Evolutionary conservation across 2,113 vertebrate genomes (phyloP).

Genomic region (Turdus rufiventris): DNA sequence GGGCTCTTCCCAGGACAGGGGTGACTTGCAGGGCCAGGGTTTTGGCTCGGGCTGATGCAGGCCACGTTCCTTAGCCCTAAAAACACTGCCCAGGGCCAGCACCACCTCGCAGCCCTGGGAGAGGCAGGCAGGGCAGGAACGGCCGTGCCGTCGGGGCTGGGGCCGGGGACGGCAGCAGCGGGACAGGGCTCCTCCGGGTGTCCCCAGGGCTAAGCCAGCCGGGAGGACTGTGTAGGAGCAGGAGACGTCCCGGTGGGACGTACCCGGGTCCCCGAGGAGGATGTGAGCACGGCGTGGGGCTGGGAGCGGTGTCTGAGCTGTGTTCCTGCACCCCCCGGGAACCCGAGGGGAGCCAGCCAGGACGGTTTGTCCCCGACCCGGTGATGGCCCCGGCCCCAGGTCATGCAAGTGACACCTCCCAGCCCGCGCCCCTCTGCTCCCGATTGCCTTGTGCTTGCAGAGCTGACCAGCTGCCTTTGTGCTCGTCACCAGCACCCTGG

Average conservation of each 20-base stretch:
- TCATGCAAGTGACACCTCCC: slow-evolving; percentile 36
- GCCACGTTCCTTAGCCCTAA: background rate
- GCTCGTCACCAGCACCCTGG: slow-evolving; percentile 22
- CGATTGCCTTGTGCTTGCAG: background rate
- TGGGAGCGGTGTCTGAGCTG: rapidly evolving
- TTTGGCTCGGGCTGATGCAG: background rate
- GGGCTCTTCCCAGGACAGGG: background rate
- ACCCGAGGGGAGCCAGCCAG: background rate
- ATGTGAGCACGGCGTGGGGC: background rate
- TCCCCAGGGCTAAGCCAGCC: background rate
- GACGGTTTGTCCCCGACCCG: background rate
- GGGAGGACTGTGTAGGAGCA: background rate
- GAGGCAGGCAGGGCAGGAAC: background rate
- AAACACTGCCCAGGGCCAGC: background rate
- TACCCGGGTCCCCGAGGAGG: background rate
- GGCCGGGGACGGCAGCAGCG: rapidly evolving
- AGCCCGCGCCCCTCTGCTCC: background rate
- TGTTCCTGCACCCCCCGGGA: rapidly evolving
- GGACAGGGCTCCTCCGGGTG: background rate
- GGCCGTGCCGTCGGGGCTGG: background rate
- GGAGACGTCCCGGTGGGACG: rapidly evolving
- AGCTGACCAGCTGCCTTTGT: slow-evolving; percentile 5
- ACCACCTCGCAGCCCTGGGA: background rate
- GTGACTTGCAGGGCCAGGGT: background rate
- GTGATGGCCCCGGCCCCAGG: background rate